Evolutionary conservation across 2,888 invertebrate species (phyloP).

Genomic region (Arrhopalites spinosus): DNA sequence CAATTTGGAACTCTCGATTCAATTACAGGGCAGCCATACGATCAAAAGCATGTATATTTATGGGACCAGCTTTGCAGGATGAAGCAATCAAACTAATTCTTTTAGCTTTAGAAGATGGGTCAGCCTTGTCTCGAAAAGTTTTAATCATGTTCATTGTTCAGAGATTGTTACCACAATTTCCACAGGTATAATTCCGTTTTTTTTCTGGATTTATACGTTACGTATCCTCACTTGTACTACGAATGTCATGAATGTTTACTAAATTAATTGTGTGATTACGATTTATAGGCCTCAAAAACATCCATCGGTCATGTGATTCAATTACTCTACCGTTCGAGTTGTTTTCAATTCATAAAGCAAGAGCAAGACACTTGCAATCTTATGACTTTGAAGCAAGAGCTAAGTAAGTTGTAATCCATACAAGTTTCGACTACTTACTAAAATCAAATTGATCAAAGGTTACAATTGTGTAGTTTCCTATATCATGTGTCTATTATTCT

Average conservation of each 20-base stretch:
- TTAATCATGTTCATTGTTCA: slow-evolving; percentile 99
- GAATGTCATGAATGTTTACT: not conserved
- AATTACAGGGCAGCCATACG: no score
- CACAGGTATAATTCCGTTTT: slow-evolving; percentile 64
- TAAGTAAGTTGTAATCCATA: no score
- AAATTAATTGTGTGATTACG: not conserved
- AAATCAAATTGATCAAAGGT: no score
- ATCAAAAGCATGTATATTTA: slow-evolving; percentile 45
- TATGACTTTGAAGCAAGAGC: slow-evolving; percentile 98
- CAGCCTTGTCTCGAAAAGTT: slow-evolving; percentile 88
- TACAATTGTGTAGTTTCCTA: no score
- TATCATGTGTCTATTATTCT: no score
- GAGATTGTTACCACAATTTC: slow-evolving; percentile 90
- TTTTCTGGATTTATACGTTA: no score
- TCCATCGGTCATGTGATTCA: slow-evolving; percentile 99
- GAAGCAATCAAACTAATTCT: slow-evolving; percentile 94
- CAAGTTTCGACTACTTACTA: no score
- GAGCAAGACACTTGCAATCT: slow-evolving; percentile 90
- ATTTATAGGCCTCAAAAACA: slow-evolving; percentile 82
- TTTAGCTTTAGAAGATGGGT: slow-evolving; percentile 92
- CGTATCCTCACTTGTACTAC: no score
- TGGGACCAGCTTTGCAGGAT: slow-evolving; percentile 87
- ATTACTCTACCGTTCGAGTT: slow-evolving; percentile 93
- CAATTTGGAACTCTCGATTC: no score
- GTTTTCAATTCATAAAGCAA: slow-evolving; percentile 96